phyloP scores from a whole-genome alignment of 2,797 vertebrate species.

The Pristis pectinata region DNA sequence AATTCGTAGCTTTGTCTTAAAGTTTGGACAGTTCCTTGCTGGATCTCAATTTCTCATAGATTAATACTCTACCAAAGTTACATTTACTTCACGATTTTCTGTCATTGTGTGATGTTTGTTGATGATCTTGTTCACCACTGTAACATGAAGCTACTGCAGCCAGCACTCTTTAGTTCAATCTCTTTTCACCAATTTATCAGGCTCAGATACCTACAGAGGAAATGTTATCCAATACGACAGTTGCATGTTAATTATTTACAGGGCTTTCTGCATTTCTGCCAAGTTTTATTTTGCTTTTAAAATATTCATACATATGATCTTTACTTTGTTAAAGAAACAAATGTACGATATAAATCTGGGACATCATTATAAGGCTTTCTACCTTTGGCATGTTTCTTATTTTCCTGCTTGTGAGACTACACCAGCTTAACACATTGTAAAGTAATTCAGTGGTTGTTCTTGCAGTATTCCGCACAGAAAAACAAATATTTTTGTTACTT shows the following conservation, averaged over 20 bases:
- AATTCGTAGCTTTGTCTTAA: not conserved
- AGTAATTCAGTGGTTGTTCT: not conserved
- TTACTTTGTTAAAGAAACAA: constrained; percentile 6
- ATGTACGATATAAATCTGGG: not conserved
- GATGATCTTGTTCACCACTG: constrained; percentile 12
- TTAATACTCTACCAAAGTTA: not conserved
- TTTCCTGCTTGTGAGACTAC: not conserved
- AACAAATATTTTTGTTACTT: not conserved
- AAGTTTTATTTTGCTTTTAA: constrained; percentile 49
- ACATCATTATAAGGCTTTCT: not conserved
- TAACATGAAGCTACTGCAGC: not conserved
- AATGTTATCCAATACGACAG: constrained; percentile 56
- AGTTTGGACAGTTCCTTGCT: not conserved
- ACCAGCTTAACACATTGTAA: not conserved
- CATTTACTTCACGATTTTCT: constrained; percentile 8
- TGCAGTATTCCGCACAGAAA: not conserved
- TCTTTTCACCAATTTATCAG: constrained; percentile 45
- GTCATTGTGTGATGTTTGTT: not conserved
- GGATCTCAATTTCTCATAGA: not conserved
- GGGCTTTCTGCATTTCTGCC: constrained; percentile 48
- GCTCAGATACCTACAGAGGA: constrained; percentile 45
- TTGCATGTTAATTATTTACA: constrained; percentile 66
- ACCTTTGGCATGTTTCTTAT: not conserved
- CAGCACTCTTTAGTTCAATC: constrained; percentile 41
- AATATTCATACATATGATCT: constrained; percentile 42